Evolutionary conservation across 2,888 invertebrate species (phyloP).

Genomic region (Congeria kusceri): DNA sequence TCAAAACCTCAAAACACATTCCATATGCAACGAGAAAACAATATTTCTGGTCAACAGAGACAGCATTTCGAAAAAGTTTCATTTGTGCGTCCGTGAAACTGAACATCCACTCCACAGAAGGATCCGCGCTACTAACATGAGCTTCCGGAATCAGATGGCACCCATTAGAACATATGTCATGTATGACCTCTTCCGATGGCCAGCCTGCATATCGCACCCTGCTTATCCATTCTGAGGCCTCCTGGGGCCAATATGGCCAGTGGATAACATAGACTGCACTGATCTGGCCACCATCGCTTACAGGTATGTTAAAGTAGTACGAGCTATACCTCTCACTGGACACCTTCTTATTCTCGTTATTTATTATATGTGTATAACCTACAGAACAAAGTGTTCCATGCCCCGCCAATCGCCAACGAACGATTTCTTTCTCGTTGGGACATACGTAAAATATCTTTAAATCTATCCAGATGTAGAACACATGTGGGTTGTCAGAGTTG

Average conservation of each 20-base stretch:
- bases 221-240: slow-evolving; percentile 49
- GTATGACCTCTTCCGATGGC: slow-evolving; percentile 39
- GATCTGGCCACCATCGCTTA: too few species aligned
- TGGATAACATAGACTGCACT: not conserved
- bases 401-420: too few species aligned
- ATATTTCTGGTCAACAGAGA: slow-evolving; percentile 54
- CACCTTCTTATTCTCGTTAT: too few species aligned
- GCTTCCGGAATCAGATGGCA: slow-evolving; percentile 44
- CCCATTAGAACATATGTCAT: slow-evolving; percentile 40
- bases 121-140: slow-evolving; percentile 41
- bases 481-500: too few species aligned
- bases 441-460: too few species aligned
- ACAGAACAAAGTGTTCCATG: not conserved
- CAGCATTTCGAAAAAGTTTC: slow-evolving; percentile 43
- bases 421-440: too few species aligned
- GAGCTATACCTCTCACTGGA: too few species aligned
- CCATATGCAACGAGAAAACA: slow-evolving; percentile 52
- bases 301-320: too few species aligned
- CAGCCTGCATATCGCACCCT: slow-evolving; percentile 45
- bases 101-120: slow-evolving; percentile 57
- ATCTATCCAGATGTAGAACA: too few species aligned
- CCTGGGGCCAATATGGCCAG: slow-evolving; percentile 50
- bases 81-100: slow-evolving; percentile 59
- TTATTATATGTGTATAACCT: not conserved
- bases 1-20: slow-evolving; percentile 44